These are phyloP conservation scores for Melanogrammus aeglefinus DNA, from an alignment of 2,797 vertebrate species.

Conservation along the genomic window DNA sequence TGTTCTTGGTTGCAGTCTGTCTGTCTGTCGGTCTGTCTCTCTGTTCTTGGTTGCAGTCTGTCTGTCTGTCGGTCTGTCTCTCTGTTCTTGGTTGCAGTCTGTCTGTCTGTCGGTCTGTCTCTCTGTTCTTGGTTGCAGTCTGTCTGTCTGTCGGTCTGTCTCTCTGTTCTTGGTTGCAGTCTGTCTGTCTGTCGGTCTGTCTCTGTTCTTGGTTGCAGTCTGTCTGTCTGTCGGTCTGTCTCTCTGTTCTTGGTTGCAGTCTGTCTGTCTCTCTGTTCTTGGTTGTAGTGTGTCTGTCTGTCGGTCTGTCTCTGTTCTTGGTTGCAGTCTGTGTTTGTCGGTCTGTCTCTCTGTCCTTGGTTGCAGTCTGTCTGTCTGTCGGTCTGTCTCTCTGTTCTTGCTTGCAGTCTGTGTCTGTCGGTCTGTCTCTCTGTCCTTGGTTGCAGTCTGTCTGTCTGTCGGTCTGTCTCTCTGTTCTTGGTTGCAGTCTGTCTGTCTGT, in stretches of 20 bases:
- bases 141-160: constrained; percentile 7
- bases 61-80: neutral
- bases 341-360: neutral
- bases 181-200: constrained; percentile 21
- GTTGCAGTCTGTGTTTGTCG: too few relatives aligned
- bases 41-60: neutral
- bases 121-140: constrained; percentile 57
- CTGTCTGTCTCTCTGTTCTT: neutral
- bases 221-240: too few relatives aligned
- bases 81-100: neutral
- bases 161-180: too few relatives aligned
- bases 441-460: neutral
- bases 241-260: constrained; percentile 1
- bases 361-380: too few relatives aligned
- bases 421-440: constrained; percentile 22
- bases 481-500: constrained; percentile 54
- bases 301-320: too few relatives aligned
- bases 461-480: constrained; percentile 55
- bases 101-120: constrained; percentile 22
- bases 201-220: constrained; percentile 58
- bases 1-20: neutral
- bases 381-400: constrained; percentile 59
- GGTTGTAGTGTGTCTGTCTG: neutral
- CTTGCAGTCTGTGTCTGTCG: too few relatives aligned
- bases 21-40: neutral